phyloP scores from a whole-genome alignment of 2,113 vertebrate genomes.

The human (Homo sapiens) region GRCh38 chr2:12317501-12318000 shows the following conservation, averaged over 20 bases:
- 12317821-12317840: rapidly evolving
- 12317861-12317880: neutral
- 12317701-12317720: neutral
- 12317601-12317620: neutral
- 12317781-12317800: neutral
- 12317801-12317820: neutral
- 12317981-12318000: rapidly evolving
- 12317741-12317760: neutral
- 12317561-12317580: neutral
- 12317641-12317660: no score
- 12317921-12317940: neutral
- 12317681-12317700: neutral
- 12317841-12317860: neutral
- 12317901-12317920: neutral
- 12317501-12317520: rapidly evolving
- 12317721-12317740: no score
- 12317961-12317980: rapidly evolving
- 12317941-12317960: rapidly evolving
- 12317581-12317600: rapidly evolving
- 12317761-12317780: neutral
- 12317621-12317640: rapidly evolving
- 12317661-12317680: rapidly evolving
- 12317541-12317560: neutral
- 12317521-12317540: rapidly evolving
- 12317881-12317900: rapidly evolving